Evolutionary conservation across 1,140 invertebrate genomes (phyloP), one percentile per base, ranked within the genome.

Genomic region (Rhyzopertha dominica): DNA sequence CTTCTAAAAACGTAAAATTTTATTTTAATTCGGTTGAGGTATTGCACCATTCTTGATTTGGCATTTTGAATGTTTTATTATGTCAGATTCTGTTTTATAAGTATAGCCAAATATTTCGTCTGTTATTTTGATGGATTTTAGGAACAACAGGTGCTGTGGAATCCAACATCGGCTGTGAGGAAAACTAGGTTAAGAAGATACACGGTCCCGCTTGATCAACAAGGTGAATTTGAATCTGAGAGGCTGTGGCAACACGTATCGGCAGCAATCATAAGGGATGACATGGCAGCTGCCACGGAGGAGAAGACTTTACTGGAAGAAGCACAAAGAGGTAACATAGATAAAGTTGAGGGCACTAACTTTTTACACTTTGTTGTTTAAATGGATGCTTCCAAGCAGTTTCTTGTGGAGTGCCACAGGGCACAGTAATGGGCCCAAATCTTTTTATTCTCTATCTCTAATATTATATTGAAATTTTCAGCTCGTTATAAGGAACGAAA

Each of bases 281-380:
- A 95, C 71, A 54, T 56, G 60, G 67, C 80, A 22, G 80, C 79
- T 9, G 92, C 92, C 0, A 96, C 91, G 2, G 82, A 90, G 36
- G 87, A 92, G 56, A 96, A 96, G 70, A 92, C 87, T 3, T 67
- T 80, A 31, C 72, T 95, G 28, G 92, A 96, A 59, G 89, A 94
- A 62, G 80, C 78, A 5, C 92, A 96, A 66, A 74, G 92, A 13
- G 53, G 65, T 13, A 42, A 5, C 22, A 1, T 32, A 49, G 1
- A 8, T 37, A 1, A 8, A 19, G 5, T 51, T 61, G 1, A 60
- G 59, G 22, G 5, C 12, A 14, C 9, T 8, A 9, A 8, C 31
- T 34, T 8, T 34, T 34, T 13, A 10, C 12, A 25, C 19, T 5
- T 39, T 10, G 4, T 31, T 29, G 14, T 17, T 25, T 17, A 26